Percentiles rank a stretch among this genome's conserved stretches.
phyloP scores from a whole-genome alignment of 2,888 invertebrate genomes.

The Drosophila lutescens region DNA sequence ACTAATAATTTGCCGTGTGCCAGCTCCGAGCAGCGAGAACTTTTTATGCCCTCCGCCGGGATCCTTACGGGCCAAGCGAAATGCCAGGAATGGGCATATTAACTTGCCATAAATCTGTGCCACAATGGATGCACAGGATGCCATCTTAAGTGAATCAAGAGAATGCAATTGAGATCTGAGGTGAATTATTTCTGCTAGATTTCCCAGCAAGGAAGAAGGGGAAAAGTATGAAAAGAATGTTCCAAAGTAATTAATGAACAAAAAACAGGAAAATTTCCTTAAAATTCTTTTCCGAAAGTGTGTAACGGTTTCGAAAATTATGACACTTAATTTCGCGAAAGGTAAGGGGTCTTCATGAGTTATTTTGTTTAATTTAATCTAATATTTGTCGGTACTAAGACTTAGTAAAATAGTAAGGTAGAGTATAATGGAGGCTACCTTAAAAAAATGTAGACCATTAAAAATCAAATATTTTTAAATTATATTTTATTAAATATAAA shows the following conservation, averaged over 20 bases:
- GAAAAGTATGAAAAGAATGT: neutral
- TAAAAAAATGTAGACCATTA: too few species aligned
- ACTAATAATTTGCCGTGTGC: constrained; percentile 81
- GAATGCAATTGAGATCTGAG: constrained; percentile 54
- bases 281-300: neutral
- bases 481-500: too few species aligned
- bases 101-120: constrained; percentile 74
- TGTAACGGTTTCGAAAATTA: neutral
- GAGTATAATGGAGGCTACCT: too few species aligned
- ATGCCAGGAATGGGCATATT: constrained; percentile 74
- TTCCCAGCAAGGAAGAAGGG: neutral
- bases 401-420: too few species aligned
- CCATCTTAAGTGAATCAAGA: constrained; percentile 54
- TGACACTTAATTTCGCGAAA: neutral
- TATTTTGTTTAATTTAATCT: too few species aligned
- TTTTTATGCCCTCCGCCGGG: constrained; percentile 59
- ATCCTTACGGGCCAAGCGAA: neutral
- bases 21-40: constrained; percentile 40
- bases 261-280: neutral
- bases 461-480: too few species aligned
- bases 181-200: constrained; percentile 25
- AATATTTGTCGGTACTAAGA: too few species aligned
- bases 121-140: constrained; percentile 37
- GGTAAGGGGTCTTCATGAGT: too few species aligned
- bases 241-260: constrained; percentile 2